These are phyloP conservation scores for Astreopora myriophthalma DNA, from an alignment of 64 coral and sea anemone species.

Conservation along the genomic window DNA sequence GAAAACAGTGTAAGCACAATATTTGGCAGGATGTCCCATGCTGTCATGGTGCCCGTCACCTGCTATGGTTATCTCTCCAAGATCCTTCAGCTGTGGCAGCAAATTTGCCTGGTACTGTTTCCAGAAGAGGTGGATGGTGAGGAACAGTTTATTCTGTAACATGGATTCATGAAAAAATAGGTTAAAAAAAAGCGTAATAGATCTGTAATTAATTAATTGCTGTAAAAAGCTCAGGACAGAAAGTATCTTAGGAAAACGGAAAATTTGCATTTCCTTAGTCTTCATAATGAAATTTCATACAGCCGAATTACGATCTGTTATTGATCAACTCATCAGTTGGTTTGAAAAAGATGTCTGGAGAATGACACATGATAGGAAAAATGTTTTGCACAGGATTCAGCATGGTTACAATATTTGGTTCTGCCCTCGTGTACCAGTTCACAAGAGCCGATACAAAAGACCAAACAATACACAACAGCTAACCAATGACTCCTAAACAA, in stretches of 20 bases:
- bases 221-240: not conserved
- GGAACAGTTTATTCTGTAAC: not conserved
- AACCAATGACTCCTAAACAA: too few relatives aligned
- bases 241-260: not conserved
- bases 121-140: not conserved
- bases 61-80: not conserved
- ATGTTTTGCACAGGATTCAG: not conserved
- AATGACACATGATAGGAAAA: not conserved
- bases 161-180: not conserved
- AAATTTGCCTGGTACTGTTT: not conserved
- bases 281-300: not conserved
- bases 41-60: not conserved
- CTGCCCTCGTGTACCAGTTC: too few relatives aligned
- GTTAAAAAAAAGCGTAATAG: not conserved
- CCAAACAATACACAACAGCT: too few relatives aligned
- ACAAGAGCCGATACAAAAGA: too few relatives aligned
- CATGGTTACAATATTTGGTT: not conserved
- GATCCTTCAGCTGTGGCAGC: not conserved
- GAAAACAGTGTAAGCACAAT: not conserved
- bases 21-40: not conserved
- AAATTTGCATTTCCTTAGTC: conserved; percentile 11
- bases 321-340: not conserved
- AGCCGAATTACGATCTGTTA: not conserved
- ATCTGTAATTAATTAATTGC: not conserved
- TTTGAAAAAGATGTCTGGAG: not conserved